These are phyloP conservation scores for Lutra lutra DNA, from an alignment of 2,797 vertebrate species.

Conservation along the genomic window DNA sequence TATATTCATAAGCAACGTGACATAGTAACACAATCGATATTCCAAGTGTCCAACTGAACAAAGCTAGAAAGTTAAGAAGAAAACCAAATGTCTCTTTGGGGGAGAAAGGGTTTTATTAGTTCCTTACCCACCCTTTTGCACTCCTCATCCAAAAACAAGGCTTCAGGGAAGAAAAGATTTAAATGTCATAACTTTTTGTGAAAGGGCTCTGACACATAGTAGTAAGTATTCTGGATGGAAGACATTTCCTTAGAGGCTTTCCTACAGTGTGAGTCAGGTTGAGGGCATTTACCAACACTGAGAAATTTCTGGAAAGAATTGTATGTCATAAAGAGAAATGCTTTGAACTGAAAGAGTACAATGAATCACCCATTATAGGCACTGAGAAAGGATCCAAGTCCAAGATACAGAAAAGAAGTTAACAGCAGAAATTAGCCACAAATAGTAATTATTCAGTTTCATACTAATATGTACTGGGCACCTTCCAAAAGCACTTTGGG, in stretches of 20 bases:
- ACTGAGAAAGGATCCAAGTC: background rate
- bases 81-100: background rate
- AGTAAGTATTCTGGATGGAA: background rate
- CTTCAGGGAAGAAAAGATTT: background rate
- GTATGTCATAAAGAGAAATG: background rate
- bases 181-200: background rate
- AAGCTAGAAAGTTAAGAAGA: background rate
- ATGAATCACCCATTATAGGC: background rate
- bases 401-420: background rate
- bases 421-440: background rate
- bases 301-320: background rate
- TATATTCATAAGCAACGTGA: background rate
- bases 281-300: background rate
- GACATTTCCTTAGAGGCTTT: background rate
- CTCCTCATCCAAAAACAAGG: background rate
- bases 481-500: background rate
- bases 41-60: background rate
- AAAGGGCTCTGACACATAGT: background rate
- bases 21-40: background rate
- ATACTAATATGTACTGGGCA: background rate
- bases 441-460: background rate
- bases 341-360: background rate
- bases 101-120: background rate
- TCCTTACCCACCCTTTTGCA: background rate
- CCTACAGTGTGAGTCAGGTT: background rate